A percentile compares a stretch with the other conserved stretches of the same genome.
Conservation (phyloP, 2,113 vertebrate genomes). For the Scartelaos histophorus region DNA sequence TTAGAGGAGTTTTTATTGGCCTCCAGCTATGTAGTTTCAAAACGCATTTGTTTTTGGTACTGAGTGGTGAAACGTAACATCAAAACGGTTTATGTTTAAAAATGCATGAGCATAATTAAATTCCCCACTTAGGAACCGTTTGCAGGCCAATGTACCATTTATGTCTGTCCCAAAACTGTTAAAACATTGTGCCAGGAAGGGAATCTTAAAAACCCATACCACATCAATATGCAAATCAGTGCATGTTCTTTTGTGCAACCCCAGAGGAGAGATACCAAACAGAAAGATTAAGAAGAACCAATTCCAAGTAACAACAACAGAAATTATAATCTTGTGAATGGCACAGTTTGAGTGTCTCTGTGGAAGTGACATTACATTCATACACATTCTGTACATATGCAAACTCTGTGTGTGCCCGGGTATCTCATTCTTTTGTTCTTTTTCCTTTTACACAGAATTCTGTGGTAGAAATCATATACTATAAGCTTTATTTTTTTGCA, state of each 20-base stretch:
- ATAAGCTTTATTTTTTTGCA: too few relatives aligned
- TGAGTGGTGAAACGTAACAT: not conserved
- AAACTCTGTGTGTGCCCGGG: not conserved
- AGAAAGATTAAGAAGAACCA: constrained; percentile 14
- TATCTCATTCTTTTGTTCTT: not conserved
- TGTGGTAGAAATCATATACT: too few relatives aligned
- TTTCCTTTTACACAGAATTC: not conserved
- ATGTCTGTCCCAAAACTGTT: not conserved
- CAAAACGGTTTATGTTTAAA: not conserved
- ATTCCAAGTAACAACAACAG: constrained; percentile 29
- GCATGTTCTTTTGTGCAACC: not conserved
- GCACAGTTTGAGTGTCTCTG: constrained; percentile 41
- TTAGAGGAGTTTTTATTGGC: constrained; percentile 1
- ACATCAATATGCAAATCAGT: constrained; percentile 1
- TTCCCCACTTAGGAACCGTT: not conserved
- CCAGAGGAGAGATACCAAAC: not conserved
- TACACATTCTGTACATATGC: not conserved
- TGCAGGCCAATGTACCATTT: not conserved
- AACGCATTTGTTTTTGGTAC: not conserved
- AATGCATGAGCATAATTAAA: not conserved
- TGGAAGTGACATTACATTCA: constrained; percentile 20
- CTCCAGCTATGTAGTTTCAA: constrained; percentile 16
- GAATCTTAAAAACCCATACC: not conserved
- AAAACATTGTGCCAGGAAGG: not conserved
- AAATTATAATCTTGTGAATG: constrained; percentile 41